Percentiles rank a stretch among this genome's conserved stretches.
Conservation (phyloP, 2,113 vertebrate genomes). For the Malurus elegans region DNA sequence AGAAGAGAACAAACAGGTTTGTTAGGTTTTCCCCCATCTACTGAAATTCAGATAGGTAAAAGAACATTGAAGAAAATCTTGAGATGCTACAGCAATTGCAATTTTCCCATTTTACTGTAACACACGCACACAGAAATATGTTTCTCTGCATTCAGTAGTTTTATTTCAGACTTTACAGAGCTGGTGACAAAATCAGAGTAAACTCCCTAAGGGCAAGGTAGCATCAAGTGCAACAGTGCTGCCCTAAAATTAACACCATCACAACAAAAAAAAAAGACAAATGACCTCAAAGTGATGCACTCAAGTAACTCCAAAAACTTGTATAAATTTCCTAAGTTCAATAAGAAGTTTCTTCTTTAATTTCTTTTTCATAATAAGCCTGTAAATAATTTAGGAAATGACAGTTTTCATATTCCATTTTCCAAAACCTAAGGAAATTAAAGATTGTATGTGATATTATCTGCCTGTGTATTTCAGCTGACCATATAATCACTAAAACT, state of each 20-base stretch:
- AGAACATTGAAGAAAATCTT: neutral
- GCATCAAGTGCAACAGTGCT: neutral
- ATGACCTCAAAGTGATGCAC: neutral
- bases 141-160: neutral
- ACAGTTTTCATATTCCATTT: neutral
- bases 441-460: fast-evolving
- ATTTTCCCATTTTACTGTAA: neutral
- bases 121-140: neutral
- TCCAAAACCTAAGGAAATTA: neutral
- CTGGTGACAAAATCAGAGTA: neutral
- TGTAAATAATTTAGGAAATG: neutral
- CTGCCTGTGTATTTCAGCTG: neutral
- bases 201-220: fast-evolving
- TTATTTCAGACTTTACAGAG: neutral
- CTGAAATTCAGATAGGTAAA: neutral
- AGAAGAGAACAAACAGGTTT: neutral
- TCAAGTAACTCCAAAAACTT: neutral
- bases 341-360: neutral
- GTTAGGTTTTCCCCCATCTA: neutral
- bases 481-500: neutral
- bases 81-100: neutral
- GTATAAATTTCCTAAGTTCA: neutral
- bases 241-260: neutral
- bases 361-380: neutral
- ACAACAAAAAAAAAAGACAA: neutral